Evolutionary conservation across 2,797 vertebrate species (phyloP).

Genomic region (Cygnus olor): DNA sequence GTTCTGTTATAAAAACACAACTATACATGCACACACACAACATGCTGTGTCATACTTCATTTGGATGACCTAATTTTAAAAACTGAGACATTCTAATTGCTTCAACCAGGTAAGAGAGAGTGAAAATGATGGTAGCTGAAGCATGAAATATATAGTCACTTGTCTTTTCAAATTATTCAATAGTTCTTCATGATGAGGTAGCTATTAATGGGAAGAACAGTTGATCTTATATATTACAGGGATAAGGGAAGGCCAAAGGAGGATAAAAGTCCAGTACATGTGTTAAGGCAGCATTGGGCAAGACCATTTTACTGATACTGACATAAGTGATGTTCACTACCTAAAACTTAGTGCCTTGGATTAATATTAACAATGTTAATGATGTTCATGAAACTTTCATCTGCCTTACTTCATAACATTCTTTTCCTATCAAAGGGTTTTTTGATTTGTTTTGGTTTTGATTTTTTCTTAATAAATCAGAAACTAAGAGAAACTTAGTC

Average conservation of each 20-base stretch:
- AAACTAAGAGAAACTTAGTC: neutral
- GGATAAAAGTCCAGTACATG: neutral
- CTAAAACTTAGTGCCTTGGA: neutral
- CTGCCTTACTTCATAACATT: neutral
- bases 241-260: neutral
- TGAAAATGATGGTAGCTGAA: neutral
- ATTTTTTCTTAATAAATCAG: neutral
- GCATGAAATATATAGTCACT: neutral
- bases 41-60: neutral
- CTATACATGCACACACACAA: neutral
- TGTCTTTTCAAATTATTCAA: neutral
- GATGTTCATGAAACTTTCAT: neutral
- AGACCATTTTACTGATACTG: neutral
- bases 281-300: neutral
- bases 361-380: neutral
- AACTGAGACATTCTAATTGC: neutral
- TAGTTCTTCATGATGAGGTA: neutral
- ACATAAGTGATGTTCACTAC: neutral
- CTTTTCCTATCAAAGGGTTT: neutral
- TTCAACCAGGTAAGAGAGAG: neutral
- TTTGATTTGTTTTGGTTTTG: neutral
- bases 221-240: neutral
- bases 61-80: neutral
- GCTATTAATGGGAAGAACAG: neutral
- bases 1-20: neutral